Base-by-base conservation (phyloP, 2,113 vertebrate genomes). In the Phalacrocorax pelagicus region DNA sequence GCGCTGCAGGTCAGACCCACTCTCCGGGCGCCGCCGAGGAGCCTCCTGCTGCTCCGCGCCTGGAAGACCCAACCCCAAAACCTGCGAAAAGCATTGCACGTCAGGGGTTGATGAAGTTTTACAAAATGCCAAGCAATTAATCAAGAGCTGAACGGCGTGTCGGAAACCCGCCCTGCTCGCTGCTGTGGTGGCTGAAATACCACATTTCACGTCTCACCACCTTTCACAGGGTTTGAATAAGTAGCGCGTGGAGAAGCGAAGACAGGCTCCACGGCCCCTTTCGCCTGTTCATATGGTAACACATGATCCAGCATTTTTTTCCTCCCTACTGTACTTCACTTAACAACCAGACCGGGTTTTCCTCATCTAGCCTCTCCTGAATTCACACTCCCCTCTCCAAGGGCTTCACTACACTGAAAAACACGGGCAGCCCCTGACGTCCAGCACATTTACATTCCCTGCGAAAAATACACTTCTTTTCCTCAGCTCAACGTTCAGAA, bases 281-380 rank as follows among this genome's bases (percentile, higher is more conserved):
- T 86, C 12, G 3, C 42, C 73, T 15, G 62, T 49, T 85, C 79
- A 2, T 66, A 62, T 3, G 70, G 40, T 14, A 57, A 85, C 93
- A 38, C 58, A 86, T 1, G 16, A 69, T 27, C 85, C 84, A 84
- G 72, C 51, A 11, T 17, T 34, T 16, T 8, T 9, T 21, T 51
- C 2, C 40, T 20, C 18, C 47, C n/a, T 44, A 22, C 92, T 92
- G 38, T 19, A 58, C 80, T 78, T 65, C 86, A 40, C 86, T 81
- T 92, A 59, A 79, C 84, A 96, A 65, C 79, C 92, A 78, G 72
- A 44, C 96, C 95, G 90, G 88, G 90, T 70, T 81, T 71, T 77
- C 70, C 74, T 72, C 86, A 40, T 21, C 19, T 3, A 67, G 72
- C 44, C 63, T 74, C 46, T 4, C 92, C 58, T 54, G 12, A 57